A percentile compares a stretch with the other conserved stretches of the same genome.
Conservation (phyloP, 1,140 invertebrate genomes). For the Zaprionus vittiger region DNA sequence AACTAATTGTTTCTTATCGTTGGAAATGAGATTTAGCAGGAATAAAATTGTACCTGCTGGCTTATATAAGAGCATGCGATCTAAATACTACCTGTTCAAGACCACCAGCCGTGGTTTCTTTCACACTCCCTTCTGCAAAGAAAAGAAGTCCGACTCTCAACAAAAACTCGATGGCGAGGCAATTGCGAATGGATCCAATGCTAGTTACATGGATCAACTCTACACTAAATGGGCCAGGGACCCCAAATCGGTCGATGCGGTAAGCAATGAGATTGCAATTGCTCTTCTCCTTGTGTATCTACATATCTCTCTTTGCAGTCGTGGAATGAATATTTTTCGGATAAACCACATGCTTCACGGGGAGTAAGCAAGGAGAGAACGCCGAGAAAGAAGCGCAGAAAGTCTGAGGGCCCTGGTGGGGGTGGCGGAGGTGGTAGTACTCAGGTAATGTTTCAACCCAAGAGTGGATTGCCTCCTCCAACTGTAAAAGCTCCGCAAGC, state of each 20-base stretch:
- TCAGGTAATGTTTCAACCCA: background rate
- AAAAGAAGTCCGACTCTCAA: background rate
- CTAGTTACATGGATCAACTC: conserved; percentile 37
- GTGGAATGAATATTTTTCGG: conserved; percentile 62
- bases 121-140: background rate
- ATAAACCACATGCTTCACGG: conserved; percentile 12
- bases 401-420: background rate
- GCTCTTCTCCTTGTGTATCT: background rate
- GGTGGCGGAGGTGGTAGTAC: background rate
- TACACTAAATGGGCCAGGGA: conserved; percentile 38
- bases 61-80: background rate
- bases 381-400: background rate
- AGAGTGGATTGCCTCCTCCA: background rate
- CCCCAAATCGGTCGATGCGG: conserved; percentile 44
- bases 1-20: background rate
- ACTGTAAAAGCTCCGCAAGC: conserved; percentile 27
- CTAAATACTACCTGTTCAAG: background rate
- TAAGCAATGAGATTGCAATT: background rate
- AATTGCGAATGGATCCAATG: conserved; percentile 39
- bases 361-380: background rate
- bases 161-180: conserved; percentile 8
- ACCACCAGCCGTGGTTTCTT: background rate
- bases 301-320: conserved; percentile 28
- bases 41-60: background rate
- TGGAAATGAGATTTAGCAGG: conserved; percentile 9